Evolutionary conservation across 1,140 invertebrate genomes (phyloP).

Genomic region (Cydia splendana): DNA sequence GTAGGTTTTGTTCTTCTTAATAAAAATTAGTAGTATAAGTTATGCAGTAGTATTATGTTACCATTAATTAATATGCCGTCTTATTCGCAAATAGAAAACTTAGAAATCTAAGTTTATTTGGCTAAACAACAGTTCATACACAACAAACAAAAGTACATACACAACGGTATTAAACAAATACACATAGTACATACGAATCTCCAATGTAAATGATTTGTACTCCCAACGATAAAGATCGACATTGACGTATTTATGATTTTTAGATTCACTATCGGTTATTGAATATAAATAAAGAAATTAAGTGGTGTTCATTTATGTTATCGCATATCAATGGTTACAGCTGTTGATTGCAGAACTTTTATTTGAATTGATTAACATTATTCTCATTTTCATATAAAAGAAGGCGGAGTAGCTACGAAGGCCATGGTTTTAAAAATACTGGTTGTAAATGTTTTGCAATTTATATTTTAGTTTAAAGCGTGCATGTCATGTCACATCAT

Average conservation of each 20-base stretch:
- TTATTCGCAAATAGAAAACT: not conserved
- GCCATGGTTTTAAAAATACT: conserved; percentile 14
- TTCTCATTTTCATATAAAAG: conserved; percentile 25
- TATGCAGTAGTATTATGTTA: too few species aligned
- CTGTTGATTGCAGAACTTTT: conserved; percentile 19
- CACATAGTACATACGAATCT: not conserved
- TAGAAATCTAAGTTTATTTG: not conserved
- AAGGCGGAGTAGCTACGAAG: conserved; percentile 14
- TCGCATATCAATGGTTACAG: conserved; percentile 19
- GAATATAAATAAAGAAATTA: conserved; percentile 31
- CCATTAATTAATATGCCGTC: too few species aligned
- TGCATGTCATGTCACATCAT: conserved; percentile 26
- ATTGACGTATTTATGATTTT: conserved; percentile 27
- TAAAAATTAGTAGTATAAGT: too few species aligned
- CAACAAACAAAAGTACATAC: not conserved
- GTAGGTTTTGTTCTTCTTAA: too few species aligned
- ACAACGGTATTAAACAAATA: not conserved
- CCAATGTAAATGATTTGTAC: conserved; percentile 1
- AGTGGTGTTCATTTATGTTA: conserved; percentile 20
- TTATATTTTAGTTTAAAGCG: conserved; percentile 12
- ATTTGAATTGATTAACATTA: not conserved
- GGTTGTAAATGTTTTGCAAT: conserved; percentile 13
- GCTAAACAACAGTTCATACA: not conserved
- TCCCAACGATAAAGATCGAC: conserved; percentile 18
- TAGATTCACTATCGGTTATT: conserved; percentile 24